phyloP scores from a whole-genome alignment of 1,140 invertebrate species.

The Pollicipes pollicipes region DNA sequence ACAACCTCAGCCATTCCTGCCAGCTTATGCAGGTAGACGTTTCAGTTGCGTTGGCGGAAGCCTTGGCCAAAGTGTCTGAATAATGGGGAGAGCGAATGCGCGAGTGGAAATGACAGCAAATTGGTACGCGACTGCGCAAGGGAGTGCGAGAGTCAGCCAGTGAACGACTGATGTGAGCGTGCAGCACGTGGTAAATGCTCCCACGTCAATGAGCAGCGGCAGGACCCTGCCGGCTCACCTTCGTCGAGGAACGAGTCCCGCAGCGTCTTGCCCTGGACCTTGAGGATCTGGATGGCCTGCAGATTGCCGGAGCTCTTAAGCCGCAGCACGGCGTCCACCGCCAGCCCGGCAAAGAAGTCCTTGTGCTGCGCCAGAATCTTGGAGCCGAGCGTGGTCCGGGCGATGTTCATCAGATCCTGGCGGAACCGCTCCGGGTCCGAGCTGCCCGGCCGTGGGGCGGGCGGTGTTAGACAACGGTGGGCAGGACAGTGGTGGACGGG shows the following conservation, averaged over 20 bases:
- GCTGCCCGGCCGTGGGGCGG: conserved; percentile 23
- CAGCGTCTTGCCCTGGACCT: conserved; percentile 68
- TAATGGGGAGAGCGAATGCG: too few species aligned
- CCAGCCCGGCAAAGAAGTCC: conserved; percentile 86
- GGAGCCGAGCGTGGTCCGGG: conserved; percentile 89
- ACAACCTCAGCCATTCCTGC: neutral
- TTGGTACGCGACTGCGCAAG: neutral
- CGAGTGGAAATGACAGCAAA: too few species aligned
- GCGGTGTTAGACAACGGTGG: too few species aligned
- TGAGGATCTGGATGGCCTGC: conserved; percentile 93
- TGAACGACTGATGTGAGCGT: neutral
- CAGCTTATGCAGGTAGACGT: neutral
- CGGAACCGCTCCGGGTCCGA: conserved; percentile 59
- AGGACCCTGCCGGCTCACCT: conserved; percentile 31
- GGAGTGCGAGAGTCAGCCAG: neutral
- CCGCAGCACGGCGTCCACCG: conserved; percentile 85
- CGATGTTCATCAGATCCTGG: conserved; percentile 88
- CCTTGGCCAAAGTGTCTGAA: too few species aligned
- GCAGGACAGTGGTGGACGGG: too few species aligned
- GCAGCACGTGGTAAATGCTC: neutral
- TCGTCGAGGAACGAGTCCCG: conserved; percentile 94
- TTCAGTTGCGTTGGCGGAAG: too few species aligned
- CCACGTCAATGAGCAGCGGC: neutral
- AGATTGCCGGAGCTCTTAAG: conserved; percentile 90
- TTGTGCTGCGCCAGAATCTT: conserved; percentile 97